phyloP scores from a whole-genome alignment of 2,113 vertebrate genomes.

The Thunnus maccoyii region DNA sequence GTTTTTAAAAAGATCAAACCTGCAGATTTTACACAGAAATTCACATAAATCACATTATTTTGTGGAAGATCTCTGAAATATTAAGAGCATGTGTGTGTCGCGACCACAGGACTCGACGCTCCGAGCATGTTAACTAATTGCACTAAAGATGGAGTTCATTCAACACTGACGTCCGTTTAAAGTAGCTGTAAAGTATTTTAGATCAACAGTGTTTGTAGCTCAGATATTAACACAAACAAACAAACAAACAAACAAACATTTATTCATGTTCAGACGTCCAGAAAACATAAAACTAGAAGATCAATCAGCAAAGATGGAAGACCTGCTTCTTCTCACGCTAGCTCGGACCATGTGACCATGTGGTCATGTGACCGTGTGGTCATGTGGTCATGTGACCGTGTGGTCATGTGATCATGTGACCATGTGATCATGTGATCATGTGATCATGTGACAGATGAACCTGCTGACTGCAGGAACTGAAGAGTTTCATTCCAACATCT shows the following conservation, averaged over 20 bases:
- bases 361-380: not conserved
- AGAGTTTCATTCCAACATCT: slow-evolving; percentile 32
- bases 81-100: no score
- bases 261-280: slow-evolving; percentile 31
- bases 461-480: slow-evolving; percentile 20
- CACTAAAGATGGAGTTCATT: slow-evolving; percentile 71
- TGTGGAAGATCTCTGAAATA: no score
- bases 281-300: not conserved
- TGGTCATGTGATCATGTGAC: not conserved
- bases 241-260: slow-evolving; percentile 10
- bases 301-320: not conserved
- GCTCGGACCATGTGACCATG: not conserved
- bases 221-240: slow-evolving; percentile 46
- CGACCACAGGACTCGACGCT: no score
- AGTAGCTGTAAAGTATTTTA: slow-evolving; percentile 66
- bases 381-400: not conserved
- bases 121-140: slow-evolving; percentile 71
- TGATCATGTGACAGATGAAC: slow-evolving; percentile 7
- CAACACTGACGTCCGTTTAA: slow-evolving; percentile 35
- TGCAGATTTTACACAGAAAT: no score
- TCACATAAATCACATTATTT: no score
- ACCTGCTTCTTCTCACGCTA: not conserved
- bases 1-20: no score
- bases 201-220: slow-evolving; percentile 61
- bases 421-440: no score